These are phyloP conservation scores for Colossoma macropomum DNA, from an alignment of 2,113 vertebrate species.

Conservation along the genomic window DNA sequence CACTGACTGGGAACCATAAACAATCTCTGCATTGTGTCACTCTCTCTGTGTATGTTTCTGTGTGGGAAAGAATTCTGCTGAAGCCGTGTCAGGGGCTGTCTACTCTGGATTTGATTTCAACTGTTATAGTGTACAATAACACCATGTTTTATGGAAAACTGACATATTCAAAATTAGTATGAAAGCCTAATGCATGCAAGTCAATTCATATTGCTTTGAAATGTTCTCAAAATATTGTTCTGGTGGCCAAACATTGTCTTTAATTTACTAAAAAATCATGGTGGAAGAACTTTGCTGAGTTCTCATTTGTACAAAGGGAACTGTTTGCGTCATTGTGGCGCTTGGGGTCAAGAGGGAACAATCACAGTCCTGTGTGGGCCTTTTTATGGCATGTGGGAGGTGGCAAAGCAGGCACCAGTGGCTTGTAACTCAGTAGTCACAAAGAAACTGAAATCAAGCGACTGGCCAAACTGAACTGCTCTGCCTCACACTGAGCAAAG, in stretches of 20 bases:
- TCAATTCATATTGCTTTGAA: not conserved
- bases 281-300: conserved; percentile 33
- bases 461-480: conserved; percentile 32
- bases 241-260: not conserved
- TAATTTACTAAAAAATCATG: conserved; percentile 8
- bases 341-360: conserved; percentile 53
- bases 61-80: conserved; percentile 31
- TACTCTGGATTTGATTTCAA: not conserved
- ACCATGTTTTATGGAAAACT: not conserved
- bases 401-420: conserved; percentile 47
- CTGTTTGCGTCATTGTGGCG: conserved; percentile 48
- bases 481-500: conserved; percentile 22
- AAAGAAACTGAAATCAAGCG: conserved; percentile 41
- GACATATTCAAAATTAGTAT: not conserved
- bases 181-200: not conserved
- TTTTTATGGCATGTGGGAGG: conserved; percentile 52
- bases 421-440: conserved; percentile 46
- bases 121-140: not conserved
- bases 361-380: conserved; percentile 56
- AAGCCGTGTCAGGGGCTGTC: not conserved
- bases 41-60: conserved; percentile 22
- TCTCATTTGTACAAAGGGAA: conserved; percentile 40
- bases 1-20: conserved; percentile 45
- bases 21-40: conserved; percentile 49
- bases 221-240: not conserved